A percentile compares a stretch with the other conserved stretches of the same genome.
phyloP scores from a whole-genome alignment of 2,888 invertebrate species.

The Thereva nobilitata region DNA sequence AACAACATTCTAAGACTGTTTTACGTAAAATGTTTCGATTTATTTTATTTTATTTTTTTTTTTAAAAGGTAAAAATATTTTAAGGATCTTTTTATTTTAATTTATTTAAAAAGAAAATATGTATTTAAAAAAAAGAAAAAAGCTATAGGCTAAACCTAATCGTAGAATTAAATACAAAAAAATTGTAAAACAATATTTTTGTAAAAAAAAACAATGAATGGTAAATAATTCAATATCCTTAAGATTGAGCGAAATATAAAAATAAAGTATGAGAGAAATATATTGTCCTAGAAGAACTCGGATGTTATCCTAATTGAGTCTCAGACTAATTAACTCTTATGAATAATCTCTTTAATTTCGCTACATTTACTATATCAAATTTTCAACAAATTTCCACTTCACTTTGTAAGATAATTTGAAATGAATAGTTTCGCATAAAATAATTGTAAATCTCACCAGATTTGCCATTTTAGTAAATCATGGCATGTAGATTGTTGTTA shows the following conservation, averaged over 20 bases:
- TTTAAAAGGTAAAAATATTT: no score
- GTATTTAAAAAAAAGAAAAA: neutral
- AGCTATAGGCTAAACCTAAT: slow-evolving; percentile 13
- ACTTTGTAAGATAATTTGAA: no score
- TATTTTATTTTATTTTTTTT: slow-evolving; percentile 16
- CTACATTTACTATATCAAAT: no score
- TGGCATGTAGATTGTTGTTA: no score
- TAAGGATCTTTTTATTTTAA: no score
- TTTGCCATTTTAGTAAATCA: no score
- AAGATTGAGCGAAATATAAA: neutral
- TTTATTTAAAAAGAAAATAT: no score
- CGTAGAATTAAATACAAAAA: slow-evolving; percentile 16
- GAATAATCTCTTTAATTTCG: no score
- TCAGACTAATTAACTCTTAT: no score
- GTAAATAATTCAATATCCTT: slow-evolving; percentile 6
- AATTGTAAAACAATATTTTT: slow-evolving; percentile 30
- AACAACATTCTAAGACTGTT: slow-evolving; percentile 31
- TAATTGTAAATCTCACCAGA: no score
- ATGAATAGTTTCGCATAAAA: no score
- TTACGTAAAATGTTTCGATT: slow-evolving; percentile 19
- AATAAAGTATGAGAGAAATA: neutral
- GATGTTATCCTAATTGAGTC: neutral
- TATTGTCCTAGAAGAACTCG: neutral
- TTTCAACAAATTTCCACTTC: no score
- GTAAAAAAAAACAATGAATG: slow-evolving; percentile 14